Evolutionary conservation across 2,113 vertebrate genomes (phyloP), one percentile per base, ranked within the genome.

Genomic region (Arothron firmamentum): DNA sequence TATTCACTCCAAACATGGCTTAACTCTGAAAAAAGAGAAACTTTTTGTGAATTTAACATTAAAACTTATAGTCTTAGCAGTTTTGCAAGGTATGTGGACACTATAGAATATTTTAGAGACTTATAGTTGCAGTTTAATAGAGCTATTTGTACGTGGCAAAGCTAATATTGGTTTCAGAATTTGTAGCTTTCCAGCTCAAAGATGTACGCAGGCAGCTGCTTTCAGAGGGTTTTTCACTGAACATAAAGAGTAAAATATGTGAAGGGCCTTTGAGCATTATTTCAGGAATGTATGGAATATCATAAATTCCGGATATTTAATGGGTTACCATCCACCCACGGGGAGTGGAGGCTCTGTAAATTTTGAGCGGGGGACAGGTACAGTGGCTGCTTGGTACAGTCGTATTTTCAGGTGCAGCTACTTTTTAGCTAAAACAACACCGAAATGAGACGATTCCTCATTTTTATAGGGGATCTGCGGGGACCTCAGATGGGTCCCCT

Each of bases 391-490:
- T 17, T 52, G 62, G 25, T 53, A 67, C 47, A 52, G 52, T 64
- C n/a, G 17, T 14, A 60, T 13, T 59, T 63, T 62, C n/a, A 69
- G 52, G 68, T 67, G 23, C 21, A 49, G 51, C 45, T 59, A 65
- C 72, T 45, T 59, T 52, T 50, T 59, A 4, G 43, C 45, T 78
- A 66, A 84, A 80, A 70, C 59, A 65, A 73, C 49, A 72, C 68
- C 43, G 47, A 66, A 65, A 79, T 81, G 12, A 79, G 76, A 75
- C 73, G 57, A 62, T 75, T 68, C 52, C 59, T 83, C 62, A 67
- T 50, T 84, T 85, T 87, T 81, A 84, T 74, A 55, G 41, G 74
- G 14, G 61, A 58, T 20, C 74, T 52, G 14, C 67, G 61, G 59
- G 56, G 63, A 67, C 63, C 58, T 58, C 60, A 62, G 77, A 83